Base-by-base conservation (phyloP, 2,888 invertebrate genomes). In the Lumbricus terrestris region DNA sequence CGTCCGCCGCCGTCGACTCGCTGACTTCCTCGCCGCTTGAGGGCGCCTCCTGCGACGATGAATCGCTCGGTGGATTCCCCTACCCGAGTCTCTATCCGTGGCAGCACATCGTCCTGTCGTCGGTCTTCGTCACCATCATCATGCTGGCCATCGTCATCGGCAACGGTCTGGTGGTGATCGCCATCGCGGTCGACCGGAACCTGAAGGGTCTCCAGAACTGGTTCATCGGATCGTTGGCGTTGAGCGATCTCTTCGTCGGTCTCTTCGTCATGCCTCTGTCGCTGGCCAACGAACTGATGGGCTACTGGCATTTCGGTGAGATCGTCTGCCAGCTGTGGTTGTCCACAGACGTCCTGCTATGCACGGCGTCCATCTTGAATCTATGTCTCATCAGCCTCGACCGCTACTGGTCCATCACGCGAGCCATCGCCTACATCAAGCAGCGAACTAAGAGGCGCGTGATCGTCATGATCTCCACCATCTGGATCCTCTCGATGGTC, bases 241-340 rank as follows among this genome's bases (percentile, higher is more conserved):
- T 99, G 92, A 98, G 98, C 54, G 98, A 99, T 95, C 98, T 99
- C 95, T 97, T 98, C 94, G 96, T 98, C 54, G 99, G 99, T 20
- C 96, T 98, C 83, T 96, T 99, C 93, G 98, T 99, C 93, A 98
- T 99, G 98, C 99, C 99, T 82, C 98, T 99, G 94, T 98, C 98
- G 82, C 95, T 99, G 93, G 98, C 98, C 83, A 98, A 98, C 94
- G 98, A 98, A 95, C 96, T 99, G 93, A 98, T 99, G 98, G 98
- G 98, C 23, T 98, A 98, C 94, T 95, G 95, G 95, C 92, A 94
- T 40, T 94, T 95, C 91, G 95, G 95, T 15, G 92, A 93, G 89
- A 92, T 93, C 5, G 93, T 94, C 92, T 95, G 96, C 93, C 94
- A 95, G 91, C 93, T 96, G 90, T 96, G 95, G 95, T 95, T 95